Conservation (phyloP, 2,888 invertebrate genomes). For the Cephus runcator region DNA sequence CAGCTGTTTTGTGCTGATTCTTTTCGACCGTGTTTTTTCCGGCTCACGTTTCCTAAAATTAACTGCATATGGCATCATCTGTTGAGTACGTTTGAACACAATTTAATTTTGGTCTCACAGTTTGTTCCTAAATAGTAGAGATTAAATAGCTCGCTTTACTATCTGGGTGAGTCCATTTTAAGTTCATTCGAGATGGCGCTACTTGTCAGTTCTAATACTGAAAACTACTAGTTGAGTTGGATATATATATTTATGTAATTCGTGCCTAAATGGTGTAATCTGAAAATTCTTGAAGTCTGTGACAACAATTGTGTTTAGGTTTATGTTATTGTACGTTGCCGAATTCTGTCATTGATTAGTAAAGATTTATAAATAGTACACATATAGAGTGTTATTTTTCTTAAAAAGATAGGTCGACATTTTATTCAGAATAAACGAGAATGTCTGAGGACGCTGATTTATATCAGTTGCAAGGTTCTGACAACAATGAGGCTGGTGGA, state of each 20-base stretch:
- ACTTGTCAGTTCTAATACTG: background rate
- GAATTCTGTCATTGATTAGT: background rate
- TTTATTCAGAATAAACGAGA: background rate
- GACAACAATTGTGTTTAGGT: background rate
- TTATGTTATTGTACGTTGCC: background rate
- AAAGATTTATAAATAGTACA: background rate
- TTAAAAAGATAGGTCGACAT: background rate
- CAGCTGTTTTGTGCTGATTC: no score
- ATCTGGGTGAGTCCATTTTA: background rate
- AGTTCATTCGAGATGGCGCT: background rate
- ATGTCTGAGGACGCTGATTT: constrained; percentile 55
- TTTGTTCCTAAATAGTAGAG: no score
- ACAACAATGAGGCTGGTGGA: constrained; percentile 59
- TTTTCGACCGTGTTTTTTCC: no score
- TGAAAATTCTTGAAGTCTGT: background rate
- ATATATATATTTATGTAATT: background rate
- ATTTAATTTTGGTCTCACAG: no score
- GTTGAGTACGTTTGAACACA: no score
- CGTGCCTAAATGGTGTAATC: background rate
- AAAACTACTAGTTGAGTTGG: background rate
- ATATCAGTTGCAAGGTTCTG: constrained; percentile 65
- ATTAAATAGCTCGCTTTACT: no score
- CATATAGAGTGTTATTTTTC: background rate
- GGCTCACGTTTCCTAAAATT: no score
- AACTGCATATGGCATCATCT: no score